Base-by-base conservation (phyloP, 2,797 vertebrate genomes). In the Tokudaia tokunoshimensis region DNA sequence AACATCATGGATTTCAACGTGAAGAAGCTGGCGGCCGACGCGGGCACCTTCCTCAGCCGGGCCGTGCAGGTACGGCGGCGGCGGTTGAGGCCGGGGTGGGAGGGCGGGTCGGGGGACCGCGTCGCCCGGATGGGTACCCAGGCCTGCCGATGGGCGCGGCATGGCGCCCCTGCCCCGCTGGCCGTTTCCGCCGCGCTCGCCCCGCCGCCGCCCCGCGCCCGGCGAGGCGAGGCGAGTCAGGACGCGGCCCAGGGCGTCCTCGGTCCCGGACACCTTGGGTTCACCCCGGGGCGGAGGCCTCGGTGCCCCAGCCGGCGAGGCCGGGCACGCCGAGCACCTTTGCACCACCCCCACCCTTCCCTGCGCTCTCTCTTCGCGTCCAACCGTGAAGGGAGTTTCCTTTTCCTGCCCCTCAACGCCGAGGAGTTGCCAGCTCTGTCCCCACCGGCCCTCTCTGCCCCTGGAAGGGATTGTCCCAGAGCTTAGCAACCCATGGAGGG, bases 1-100 rank as follows among this genome's bases (percentile, higher is more conserved):
- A 95, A 96, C 94, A 98, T 98, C 89, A 99, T 99, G 99, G 99
- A 99, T 97, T 98, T 99, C 98, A 99, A 99, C 65, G 99, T 99
- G 41, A 99, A 99, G 98, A 99, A 99, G 91, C 84, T 99, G 94
- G 99, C 99, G 29, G 99, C 99, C 37, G 99, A 99, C 95, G 99
- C 99, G 1, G 99, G 99, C 74, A 99, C 99, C 95, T 99, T 99
- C 97, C 99, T 99, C 94, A 99, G 99, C 98, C 99, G 99, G 1
- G 99, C 99, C 0, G 99, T 99, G 65, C 99, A 99, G 99, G 99
- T 99, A 99, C 79, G 4, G 76, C 31, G 31, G 6, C 61, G 57
- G 9, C 14, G 20, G 86, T 34, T 29, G 57, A 26, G 57, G 13
- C 80, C 80, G 24, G 8, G 47, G 37, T 6, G 61, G 37, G 57